These are phyloP conservation scores for Drosophila setosimentum DNA, from an alignment of 2,888 invertebrate genomes.

Conservation along the genomic window DNA sequence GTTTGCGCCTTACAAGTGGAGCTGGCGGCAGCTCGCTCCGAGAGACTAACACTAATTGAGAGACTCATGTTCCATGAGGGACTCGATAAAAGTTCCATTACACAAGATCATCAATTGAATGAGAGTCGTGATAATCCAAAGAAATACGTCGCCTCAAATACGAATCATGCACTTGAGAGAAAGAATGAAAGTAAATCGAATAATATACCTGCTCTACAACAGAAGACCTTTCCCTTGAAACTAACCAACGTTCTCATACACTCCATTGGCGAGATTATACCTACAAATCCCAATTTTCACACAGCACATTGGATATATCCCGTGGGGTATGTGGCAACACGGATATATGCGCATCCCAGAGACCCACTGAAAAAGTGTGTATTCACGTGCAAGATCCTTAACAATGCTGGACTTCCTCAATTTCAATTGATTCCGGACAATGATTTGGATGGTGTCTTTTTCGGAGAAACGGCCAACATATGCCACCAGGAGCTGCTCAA, in stretches of 20 bases:
- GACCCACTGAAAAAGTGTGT: conserved; percentile 90
- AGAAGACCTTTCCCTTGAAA: conserved; percentile 90
- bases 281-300: conserved; percentile 89
- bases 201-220: conserved; percentile 51
- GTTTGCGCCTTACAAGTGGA: conserved; percentile 93
- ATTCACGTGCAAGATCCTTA: conserved; percentile 93
- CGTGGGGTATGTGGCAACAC: conserved; percentile 90
- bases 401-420: conserved; percentile 89
- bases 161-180: conserved; percentile 15
- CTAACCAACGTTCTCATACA: conserved; percentile 88
- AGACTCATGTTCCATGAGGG: conserved; percentile 91
- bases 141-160: conserved; percentile 25
- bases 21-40: conserved; percentile 92
- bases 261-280: conserved; percentile 91
- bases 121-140: conserved; percentile 30
- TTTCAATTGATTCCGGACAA: conserved; percentile 93
- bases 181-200: conserved; percentile 72
- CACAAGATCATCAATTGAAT: conserved; percentile 24
- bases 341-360: conserved; percentile 90
- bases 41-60: conserved; percentile 91
- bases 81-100: conserved; percentile 54
- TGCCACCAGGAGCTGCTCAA: conserved; percentile 90
- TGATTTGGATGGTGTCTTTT: conserved; percentile 88
- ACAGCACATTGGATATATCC: conserved; percentile 91
- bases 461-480: conserved; percentile 89